Evolutionary conservation across 2,797 vertebrate species (phyloP), one percentile per base, ranked within the genome.

Genomic region (Falco concolor): DNA sequence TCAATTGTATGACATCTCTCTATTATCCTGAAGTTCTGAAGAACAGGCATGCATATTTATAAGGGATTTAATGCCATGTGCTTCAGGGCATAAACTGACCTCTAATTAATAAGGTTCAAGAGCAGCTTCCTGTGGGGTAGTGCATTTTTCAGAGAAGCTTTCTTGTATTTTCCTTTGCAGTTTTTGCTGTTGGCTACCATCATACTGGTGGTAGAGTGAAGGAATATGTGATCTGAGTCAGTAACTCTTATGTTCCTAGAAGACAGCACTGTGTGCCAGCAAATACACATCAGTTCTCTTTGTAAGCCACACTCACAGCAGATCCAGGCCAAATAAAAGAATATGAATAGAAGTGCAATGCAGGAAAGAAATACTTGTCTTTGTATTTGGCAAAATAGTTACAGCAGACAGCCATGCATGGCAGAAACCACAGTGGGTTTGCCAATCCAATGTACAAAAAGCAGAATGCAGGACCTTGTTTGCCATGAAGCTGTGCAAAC

Each of bases 51-150:
- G 57, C 77, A 90, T 95, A 93, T 93, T 96, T 93, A 80, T 94
- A 80, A 93, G 44, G 53, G 74, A 83, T 95, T 93, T 93, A 94
- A 94, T 83, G 63, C 64, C 57, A 89, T 88, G 20, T 25, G 77
- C 85, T 95, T 87, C 77, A 47, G 64, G 83, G 83, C 86, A 61
- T 89, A 80, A 91, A 93, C 83, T 91, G 93, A 92, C 89, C 87
- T 83, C 80, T 87, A 96, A 93, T 96, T 95, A 93, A 87, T 89
- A 91, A 87, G 67, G 91, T 91, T 91, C 83, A 95, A 91, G 84
- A 86, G 36, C 72, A 95, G 67, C 60, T 96, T 95, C 74, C 93
- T 34, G 4, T 56, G 68, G 32, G 74, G 44, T 57, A 74, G 56
- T 61, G 70, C 70, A 53, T 95, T 95, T 94, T 77, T 93, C 77